These are phyloP conservation scores for Macrotus californicus DNA, from an alignment of 2,113 vertebrate species.

Conservation along the genomic window DNA sequence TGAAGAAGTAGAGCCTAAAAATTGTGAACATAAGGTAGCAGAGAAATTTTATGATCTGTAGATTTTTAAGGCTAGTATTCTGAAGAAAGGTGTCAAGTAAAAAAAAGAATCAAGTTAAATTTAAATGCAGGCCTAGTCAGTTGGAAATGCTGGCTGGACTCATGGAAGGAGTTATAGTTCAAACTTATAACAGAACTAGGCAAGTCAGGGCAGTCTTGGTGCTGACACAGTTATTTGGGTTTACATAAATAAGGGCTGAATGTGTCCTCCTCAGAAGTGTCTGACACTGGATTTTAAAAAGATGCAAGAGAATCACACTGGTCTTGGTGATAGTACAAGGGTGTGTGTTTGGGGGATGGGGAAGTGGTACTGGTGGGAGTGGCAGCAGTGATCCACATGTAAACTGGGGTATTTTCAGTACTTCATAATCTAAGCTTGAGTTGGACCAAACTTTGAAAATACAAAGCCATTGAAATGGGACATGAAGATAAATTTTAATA, in stretches of 20 bases:
- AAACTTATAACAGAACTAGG: not conserved
- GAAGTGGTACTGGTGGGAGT: not conserved
- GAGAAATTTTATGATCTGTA: not conserved
- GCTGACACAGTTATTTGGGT: not conserved
- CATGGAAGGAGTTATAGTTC: not conserved
- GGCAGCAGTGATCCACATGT: not conserved
- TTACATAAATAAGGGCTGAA: not conserved
- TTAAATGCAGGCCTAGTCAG: not conserved
- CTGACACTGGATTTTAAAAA: conserved; percentile 1
- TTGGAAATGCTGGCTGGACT: not conserved
- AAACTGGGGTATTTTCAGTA: conserved; percentile 8
- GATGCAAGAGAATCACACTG: not conserved
- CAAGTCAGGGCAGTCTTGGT: not conserved
- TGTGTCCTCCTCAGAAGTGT: not conserved
- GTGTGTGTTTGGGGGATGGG: not conserved
- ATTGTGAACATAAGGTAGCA: not conserved
- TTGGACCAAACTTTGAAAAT: not conserved
- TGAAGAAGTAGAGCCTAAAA: not conserved
- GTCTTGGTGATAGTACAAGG: not conserved
- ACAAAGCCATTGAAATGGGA: not conserved
- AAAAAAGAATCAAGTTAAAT: conserved; percentile 15
- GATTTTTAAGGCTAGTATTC: not conserved
- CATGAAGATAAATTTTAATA: not conserved
- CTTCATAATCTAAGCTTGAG: conserved; percentile 24
- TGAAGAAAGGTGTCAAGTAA: not conserved